phyloP scores from a whole-genome alignment of 2,888 invertebrate genomes.

The Amphipoea oculea region DNA sequence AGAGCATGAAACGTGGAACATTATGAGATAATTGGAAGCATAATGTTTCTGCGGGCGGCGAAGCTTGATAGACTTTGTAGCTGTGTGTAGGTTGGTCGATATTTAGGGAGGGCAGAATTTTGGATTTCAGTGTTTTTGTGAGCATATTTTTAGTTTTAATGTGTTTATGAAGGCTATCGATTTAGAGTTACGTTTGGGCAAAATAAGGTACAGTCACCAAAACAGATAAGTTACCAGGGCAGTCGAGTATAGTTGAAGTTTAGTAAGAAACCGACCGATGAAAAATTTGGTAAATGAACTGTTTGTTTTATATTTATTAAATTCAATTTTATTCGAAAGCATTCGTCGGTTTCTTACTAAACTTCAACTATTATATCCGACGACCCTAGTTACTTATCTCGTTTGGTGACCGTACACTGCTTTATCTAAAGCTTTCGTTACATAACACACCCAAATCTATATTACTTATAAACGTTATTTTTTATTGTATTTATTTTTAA shows the following conservation, averaged over 20 bases:
- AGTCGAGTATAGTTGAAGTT: no score
- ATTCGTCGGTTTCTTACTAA: no score
- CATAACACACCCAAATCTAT: not conserved
- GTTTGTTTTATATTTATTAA: no score
- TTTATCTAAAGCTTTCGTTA: no score
- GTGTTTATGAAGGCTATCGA: not conserved
- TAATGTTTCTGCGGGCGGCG: conserved; percentile 69
- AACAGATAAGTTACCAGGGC: no score
- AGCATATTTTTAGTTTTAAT: not conserved
- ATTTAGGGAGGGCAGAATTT: conserved; percentile 4
- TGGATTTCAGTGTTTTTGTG: not conserved
- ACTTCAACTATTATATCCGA: no score
- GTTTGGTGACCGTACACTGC: no score
- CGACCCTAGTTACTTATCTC: no score
- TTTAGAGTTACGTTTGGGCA: not conserved
- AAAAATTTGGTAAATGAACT: no score
- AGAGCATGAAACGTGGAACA: conserved; percentile 75
- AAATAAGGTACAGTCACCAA: not conserved
- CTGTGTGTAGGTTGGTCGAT: conserved; percentile 32
- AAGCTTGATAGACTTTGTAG: conserved; percentile 47
- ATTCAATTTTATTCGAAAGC: no score
- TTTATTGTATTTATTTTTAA: not conserved
- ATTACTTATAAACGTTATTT: not conserved
- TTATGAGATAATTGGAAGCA: conserved; percentile 86
- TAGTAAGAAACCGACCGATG: no score